Evolutionary conservation across 2,113 vertebrate genomes (phyloP).

Genomic region (Cyphomyrus discorhynchus): DNA sequence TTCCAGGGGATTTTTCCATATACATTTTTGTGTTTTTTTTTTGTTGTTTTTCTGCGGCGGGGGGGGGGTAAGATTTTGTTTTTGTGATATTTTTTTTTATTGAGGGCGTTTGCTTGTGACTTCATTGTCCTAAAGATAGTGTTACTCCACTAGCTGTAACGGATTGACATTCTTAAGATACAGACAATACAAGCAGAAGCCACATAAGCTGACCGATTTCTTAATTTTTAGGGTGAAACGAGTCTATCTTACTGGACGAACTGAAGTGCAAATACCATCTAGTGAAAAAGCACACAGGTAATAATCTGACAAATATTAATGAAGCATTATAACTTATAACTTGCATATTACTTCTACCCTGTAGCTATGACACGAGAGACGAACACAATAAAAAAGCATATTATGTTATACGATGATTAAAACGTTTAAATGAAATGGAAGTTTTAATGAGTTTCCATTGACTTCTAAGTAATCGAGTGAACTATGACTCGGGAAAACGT

Average conservation of each 20-base stretch:
- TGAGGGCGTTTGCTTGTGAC: not conserved
- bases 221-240: not conserved
- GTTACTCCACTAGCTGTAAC: not conserved
- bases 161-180: not conserved
- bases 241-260: not conserved
- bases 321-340: not conserved
- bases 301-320: not conserved
- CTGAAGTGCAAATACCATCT: not conserved
- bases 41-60: not conserved
- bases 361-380: not conserved
- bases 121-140: not conserved
- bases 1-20: conserved; percentile 25
- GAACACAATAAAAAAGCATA: not conserved
- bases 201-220: not conserved
- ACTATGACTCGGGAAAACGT: not conserved
- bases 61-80: not conserved
- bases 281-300: not conserved
- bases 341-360: not conserved
- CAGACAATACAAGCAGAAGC: not conserved
- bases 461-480: not conserved
- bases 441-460: not conserved
- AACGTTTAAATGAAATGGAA: not conserved
- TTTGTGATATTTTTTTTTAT: not conserved
- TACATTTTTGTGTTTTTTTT: not conserved
- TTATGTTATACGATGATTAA: not conserved